Evolutionary conservation across 2,797 vertebrate species (phyloP).

Genomic region (Lacerta viridis): DNA sequence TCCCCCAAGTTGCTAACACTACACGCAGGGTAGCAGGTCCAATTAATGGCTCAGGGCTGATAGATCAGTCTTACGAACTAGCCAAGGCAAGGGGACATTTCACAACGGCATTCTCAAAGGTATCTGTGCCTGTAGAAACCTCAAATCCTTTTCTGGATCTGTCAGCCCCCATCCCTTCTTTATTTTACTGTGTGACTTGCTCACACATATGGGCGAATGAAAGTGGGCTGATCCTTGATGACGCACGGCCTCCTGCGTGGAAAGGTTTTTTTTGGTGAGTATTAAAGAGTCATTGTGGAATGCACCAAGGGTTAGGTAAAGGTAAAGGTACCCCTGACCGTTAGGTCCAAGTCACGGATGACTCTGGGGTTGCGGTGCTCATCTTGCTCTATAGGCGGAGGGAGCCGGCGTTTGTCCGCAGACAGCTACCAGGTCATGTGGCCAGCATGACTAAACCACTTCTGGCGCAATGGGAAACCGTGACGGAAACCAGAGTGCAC

Average conservation of each 20-base stretch:
- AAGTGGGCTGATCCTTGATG: background rate
- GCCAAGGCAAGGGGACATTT: background rate
- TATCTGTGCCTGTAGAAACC: background rate
- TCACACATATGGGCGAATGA: background rate
- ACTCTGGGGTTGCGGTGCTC: too few relatives aligned
- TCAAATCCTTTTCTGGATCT: background rate
- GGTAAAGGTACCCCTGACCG: too few relatives aligned
- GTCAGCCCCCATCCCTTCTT: background rate
- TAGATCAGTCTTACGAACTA: background rate
- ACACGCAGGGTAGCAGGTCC: background rate
- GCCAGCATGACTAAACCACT: too few relatives aligned
- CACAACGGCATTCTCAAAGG: background rate
- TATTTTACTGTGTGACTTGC: background rate
- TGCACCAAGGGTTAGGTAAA: background rate
- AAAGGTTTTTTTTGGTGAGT: background rate
- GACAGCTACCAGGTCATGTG: too few relatives aligned
- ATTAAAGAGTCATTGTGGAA: background rate
- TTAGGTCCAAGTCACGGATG: too few relatives aligned
- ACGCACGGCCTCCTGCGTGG: background rate
- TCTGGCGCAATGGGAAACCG: too few relatives aligned
- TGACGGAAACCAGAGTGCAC: too few relatives aligned
- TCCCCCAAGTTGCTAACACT: background rate
- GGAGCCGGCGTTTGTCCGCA: too few relatives aligned
- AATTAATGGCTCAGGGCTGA: background rate
- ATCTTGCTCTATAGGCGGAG: too few relatives aligned